Conservation (phyloP, 2,113 vertebrate genomes). For the Cranoglanis bouderius region DNA sequence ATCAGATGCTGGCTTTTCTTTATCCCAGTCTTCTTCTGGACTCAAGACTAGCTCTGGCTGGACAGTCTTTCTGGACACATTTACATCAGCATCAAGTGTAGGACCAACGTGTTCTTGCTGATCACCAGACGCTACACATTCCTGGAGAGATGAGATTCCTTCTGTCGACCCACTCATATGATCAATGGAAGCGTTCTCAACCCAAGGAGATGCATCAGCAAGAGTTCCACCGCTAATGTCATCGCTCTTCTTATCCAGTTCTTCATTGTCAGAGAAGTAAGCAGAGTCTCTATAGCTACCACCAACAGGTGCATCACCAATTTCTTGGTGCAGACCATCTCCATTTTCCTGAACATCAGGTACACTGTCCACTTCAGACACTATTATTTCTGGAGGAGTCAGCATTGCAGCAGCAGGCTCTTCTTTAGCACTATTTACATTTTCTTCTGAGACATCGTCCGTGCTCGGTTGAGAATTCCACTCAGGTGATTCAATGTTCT, state of each 20-base stretch:
- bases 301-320: slow-evolving; percentile 60
- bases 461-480: slow-evolving; percentile 85
- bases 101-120: slow-evolving; percentile 30
- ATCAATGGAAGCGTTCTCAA: slow-evolving; percentile 41
- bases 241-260: slow-evolving; percentile 85
- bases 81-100: slow-evolving; percentile 12
- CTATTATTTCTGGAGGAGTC: slow-evolving; percentile 81
- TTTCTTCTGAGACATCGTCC: slow-evolving; percentile 66
- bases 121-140: neutral
- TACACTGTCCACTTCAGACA: slow-evolving; percentile 77
- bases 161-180: neutral
- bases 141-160: neutral
- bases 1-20: slow-evolving; percentile 25
- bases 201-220: slow-evolving; percentile 51
- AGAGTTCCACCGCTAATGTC: slow-evolving; percentile 60
- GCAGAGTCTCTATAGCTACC: slow-evolving; percentile 91
- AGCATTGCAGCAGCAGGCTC: slow-evolving; percentile 45
- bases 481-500: slow-evolving; percentile 96
- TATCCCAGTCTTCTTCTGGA: slow-evolving; percentile 46
- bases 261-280: slow-evolving; percentile 97
- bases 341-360: slow-evolving; percentile 56
- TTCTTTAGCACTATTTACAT: slow-evolving; percentile 25
- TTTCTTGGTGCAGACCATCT: slow-evolving; percentile 50
- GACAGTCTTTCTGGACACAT: slow-evolving; percentile 2
- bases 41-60: slow-evolving; percentile 38